Base-by-base conservation (phyloP, 1,140 invertebrate species). In the Drosophila baimaii region DNA sequence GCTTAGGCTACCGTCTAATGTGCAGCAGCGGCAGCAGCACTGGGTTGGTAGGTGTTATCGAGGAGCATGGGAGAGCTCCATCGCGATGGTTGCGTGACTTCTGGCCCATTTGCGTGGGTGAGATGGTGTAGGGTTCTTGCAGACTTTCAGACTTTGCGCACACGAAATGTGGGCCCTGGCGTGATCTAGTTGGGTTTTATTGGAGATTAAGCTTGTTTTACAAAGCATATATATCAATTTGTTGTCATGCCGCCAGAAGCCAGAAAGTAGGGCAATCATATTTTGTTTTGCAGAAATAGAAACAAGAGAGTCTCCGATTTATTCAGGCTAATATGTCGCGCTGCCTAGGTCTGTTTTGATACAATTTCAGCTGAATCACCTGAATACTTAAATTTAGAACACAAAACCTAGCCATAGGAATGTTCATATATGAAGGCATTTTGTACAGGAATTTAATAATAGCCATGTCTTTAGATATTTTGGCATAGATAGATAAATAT, bases 1-100 rank as follows among this genome's bases (percentile, higher is more conserved):
- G 84, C 83, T 88, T 83, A 83, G 59, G 77, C 83, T 89, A 89
- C 84, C 72, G 79, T 73, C 83, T 72, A 71, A 77, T 54, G 56
- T 64, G 25, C 68, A 49, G 46, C n/a, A 46, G 25, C 5, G 5
- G 25, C 7, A 31, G 7, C 9, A n/a, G n/a, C 29, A 29, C 17
- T 19, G 27, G 49, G 41, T 39, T 12, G 46, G 29, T 41, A 55
- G 55, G 52, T 47, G 52, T 39, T 71, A 43, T 62, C 25, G 23
- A 37, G 39, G 46, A 31, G n/a, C n/a, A n/a, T n/a, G 35, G 47
- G 44, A 47, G 31, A 9, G 31, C 68, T 39, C 61, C 44, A 51
- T 69, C 55, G 82, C 66, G 82, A 86, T 81, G 82, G 37, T 77
- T 52, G 58, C 82, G 82, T 85, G 78, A 77, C 69, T 77, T 61